A percentile compares a stretch with the other conserved stretches of the same genome.
phyloP scores from a whole-genome alignment of 2,888 invertebrate genomes.

The Torymus tubicola region DNA sequence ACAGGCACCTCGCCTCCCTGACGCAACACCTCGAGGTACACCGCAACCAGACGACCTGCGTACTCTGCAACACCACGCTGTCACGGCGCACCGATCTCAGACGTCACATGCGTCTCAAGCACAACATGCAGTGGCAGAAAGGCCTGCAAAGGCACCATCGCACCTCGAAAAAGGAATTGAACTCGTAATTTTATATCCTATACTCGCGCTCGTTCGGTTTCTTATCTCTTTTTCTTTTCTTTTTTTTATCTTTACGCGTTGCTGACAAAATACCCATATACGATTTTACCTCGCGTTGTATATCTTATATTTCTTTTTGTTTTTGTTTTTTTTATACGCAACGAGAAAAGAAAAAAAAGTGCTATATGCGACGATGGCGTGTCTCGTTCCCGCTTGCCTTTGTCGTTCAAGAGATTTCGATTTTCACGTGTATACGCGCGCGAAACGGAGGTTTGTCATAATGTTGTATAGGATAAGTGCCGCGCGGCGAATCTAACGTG shows the following conservation, averaged over 20 bases:
- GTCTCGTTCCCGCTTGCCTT: too few relatives aligned
- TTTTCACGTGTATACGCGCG: too few relatives aligned
- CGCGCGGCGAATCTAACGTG: too few relatives aligned
- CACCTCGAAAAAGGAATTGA: conserved; percentile 65
- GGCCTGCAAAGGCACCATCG: conserved; percentile 73
- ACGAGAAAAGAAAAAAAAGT: too few relatives aligned
- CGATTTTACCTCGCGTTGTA: too few relatives aligned
- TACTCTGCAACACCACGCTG: conserved; percentile 76
- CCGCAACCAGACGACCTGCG: conserved; percentile 76
- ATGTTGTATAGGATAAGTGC: too few relatives aligned
- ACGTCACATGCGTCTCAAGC: conserved; percentile 76
- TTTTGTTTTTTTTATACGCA: too few relatives aligned
- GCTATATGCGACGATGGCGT: too few relatives aligned
- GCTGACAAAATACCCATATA: neutral
- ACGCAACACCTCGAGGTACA: conserved; percentile 76
- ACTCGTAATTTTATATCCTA: conserved; percentile 37
- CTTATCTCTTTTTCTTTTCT: neutral
- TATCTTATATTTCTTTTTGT: too few relatives aligned
- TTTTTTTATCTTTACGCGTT: too few relatives aligned
- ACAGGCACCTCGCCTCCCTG: conserved; percentile 76
- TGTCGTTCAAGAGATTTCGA: too few relatives aligned
- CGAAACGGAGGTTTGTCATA: too few relatives aligned
- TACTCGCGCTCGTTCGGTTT: neutral
- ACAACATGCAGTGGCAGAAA: conserved; percentile 76
- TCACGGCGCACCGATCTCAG: conserved; percentile 76